A percentile compares a stretch with the other conserved stretches of the same genome.
Evolutionary conservation across 2,797 vertebrate species (phyloP).

Genomic region (Ibycter americanus): DNA sequence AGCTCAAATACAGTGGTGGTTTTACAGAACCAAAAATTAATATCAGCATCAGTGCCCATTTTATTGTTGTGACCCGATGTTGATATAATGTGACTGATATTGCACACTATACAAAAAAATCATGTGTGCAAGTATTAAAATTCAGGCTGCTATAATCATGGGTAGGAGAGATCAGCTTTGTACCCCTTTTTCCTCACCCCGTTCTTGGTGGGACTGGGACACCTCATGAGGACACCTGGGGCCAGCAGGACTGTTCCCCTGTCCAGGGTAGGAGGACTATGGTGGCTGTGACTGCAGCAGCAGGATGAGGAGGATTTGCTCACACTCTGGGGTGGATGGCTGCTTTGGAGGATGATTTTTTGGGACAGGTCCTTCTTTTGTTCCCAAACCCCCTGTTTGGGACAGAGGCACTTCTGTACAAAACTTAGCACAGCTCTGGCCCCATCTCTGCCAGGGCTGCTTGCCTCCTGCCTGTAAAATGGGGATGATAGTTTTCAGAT

Average conservation of each 20-base stretch:
- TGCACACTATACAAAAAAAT: neutral
- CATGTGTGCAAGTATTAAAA: neutral
- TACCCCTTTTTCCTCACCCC: neutral
- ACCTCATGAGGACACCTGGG: neutral
- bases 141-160: neutral
- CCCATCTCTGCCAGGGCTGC: neutral
- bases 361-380: neutral
- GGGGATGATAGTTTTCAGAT: neutral
- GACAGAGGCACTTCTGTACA: neutral
- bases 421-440: neutral
- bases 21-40: neutral
- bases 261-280: neutral
- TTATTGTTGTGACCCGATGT: neutral
- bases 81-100: neutral
- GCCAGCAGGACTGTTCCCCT: neutral
- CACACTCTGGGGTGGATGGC: accelerated
- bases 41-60: neutral
- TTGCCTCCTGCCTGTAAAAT: neutral
- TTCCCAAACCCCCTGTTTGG: neutral
- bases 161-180: neutral
- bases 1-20: neutral
- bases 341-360: neutral
- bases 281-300: neutral
- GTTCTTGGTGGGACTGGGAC: neutral
- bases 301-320: accelerated